These are phyloP conservation scores for Drosophila mulleri DNA, from an alignment of 2,888 invertebrate genomes.

Conservation along the genomic window DNA sequence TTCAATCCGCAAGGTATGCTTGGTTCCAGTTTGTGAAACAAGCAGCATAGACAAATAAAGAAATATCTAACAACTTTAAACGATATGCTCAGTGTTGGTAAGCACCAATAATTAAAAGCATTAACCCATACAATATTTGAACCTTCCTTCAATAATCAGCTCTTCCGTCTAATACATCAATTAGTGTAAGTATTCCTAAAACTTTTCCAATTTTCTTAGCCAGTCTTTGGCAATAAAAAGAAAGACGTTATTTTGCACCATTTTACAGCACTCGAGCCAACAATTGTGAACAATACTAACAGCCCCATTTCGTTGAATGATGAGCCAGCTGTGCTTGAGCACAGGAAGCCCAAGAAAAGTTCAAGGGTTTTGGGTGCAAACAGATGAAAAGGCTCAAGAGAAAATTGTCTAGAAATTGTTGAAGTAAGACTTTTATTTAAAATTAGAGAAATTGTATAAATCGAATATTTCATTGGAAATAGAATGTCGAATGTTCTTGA, in stretches of 20 bases:
- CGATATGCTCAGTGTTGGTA: too few species aligned
- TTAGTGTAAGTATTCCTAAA: neutral
- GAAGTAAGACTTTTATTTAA: neutral
- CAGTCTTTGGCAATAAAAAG: neutral
- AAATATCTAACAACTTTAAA: too few species aligned
- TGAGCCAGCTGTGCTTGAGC: constrained; percentile 4
- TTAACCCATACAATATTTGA: neutral
- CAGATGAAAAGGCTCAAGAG: neutral
- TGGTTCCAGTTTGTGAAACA: too few species aligned
- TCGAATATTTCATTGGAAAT: neutral
- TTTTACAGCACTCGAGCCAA: neutral
- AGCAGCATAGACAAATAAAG: neutral
- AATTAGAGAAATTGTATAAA: neutral
- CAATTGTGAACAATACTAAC: constrained; percentile 1
- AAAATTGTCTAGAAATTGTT: neutral
- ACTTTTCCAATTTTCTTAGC: too few species aligned
- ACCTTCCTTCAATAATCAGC: neutral
- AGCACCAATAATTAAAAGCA: too few species aligned
- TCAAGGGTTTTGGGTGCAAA: neutral
- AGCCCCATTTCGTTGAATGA: constrained; percentile 7
- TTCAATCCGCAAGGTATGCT: too few species aligned
- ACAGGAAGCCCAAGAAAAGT: neutral
- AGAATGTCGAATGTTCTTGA: too few species aligned
- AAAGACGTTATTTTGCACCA: neutral
- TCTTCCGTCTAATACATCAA: neutral